Evolutionary conservation across 2,888 invertebrate species (phyloP), one percentile per base, ranked within the genome.

Genomic region (Limenitis camilla): DNA sequence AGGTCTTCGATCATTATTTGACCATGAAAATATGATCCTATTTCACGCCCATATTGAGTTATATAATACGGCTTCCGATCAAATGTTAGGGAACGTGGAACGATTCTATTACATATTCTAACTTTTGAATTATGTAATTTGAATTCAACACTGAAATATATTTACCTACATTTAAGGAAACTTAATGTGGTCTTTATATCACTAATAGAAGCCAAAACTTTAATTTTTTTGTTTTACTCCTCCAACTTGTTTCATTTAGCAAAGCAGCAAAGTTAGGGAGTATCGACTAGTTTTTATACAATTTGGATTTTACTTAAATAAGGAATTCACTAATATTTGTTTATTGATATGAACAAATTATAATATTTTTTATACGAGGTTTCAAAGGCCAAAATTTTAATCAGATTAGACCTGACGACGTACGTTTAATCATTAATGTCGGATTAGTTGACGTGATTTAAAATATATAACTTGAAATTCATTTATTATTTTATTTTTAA

Each of bases 1-100:
- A 84, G 84, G 82, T 72, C 76, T 68, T 58, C 45, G 65, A 67
- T 68, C 62, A 61, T 65, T 33, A 10, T 69, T 75, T 80, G 81
- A 76, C 82, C 81, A 66, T 81, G 78, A 80, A 79, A 76, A 72
- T 59, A 60, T 56, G 66, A 62, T 66, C 63, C 53, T 61, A 58
- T 67, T 63, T 59, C 64, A 50, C 43, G 52, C 43, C 63, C 63
- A 65, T 71, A 71, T 74, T 68, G 64, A 68, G 68, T 77, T 71
- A 67, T 63, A 59, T 70, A 66, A 58, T 62, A 72, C 48, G 71
- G 72, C 69, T 74, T 72, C 71, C 64, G 60, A 54, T 61, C 56
- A 58, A 58, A 46, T 45, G 49, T 49, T 45, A 41, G 47, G 40
- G 50, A 47, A 55, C 39, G 27, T 29, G 44, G 48, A 41, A 19